A percentile compares a stretch with the other conserved stretches of the same genome.
Conservation (phyloP, 2,888 invertebrate genomes). For the Meganola albula region DNA sequence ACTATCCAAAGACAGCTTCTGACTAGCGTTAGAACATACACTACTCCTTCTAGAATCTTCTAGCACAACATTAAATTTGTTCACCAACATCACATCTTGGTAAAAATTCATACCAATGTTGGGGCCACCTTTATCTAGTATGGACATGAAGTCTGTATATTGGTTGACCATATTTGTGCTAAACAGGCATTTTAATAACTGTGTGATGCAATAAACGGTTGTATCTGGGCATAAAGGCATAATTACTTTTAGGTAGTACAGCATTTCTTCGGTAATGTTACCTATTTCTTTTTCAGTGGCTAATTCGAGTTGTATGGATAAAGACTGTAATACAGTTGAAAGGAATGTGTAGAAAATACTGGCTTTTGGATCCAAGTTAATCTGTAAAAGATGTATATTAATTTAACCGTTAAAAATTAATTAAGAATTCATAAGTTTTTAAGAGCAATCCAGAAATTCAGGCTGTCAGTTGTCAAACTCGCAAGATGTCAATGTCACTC, state of each 20-base stretch:
- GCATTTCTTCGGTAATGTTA: slow-evolving; percentile 86
- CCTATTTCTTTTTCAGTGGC: slow-evolving; percentile 84
- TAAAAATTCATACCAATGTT: slow-evolving; percentile 38
- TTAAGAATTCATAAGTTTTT: too few species aligned
- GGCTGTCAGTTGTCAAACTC: too few species aligned
- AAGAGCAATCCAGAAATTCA: too few species aligned
- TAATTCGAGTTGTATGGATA: slow-evolving; percentile 84
- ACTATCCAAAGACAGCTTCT: slow-evolving; percentile 47
- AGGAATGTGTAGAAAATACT: slow-evolving; percentile 85
- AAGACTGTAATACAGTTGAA: slow-evolving; percentile 79
- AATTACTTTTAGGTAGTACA: slow-evolving; percentile 84
- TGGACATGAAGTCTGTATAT: slow-evolving; percentile 57
- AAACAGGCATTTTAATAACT: slow-evolving; percentile 86
- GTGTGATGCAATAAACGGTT: slow-evolving; percentile 86
- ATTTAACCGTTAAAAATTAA: too few species aligned
- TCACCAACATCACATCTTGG: slow-evolving; percentile 52
- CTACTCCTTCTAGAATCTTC: slow-evolving; percentile 48
- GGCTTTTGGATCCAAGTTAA: slow-evolving; percentile 85
- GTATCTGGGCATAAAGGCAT: slow-evolving; percentile 83
- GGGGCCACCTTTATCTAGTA: slow-evolving; percentile 34
- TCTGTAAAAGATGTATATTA: slow-evolving; percentile 75
- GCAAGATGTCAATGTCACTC: too few species aligned
- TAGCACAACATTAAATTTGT: slow-evolving; percentile 28
- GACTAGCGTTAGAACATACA: slow-evolving; percentile 51
- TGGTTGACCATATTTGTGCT: slow-evolving; percentile 82